Conservation (phyloP, 2,113 vertebrate species). For the Caranx melampygus region DNA sequence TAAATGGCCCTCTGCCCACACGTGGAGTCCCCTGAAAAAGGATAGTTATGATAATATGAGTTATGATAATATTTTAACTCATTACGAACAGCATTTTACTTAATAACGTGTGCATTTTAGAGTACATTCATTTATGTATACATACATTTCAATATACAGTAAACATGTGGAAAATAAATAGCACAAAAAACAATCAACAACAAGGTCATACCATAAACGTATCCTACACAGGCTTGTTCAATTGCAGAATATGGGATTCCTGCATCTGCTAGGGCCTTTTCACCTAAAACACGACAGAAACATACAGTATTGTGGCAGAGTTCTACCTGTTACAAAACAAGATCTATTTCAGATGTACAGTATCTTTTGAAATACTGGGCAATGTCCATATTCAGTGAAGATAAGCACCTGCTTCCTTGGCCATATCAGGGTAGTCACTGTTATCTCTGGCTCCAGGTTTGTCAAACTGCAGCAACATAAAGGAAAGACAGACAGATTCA, state of each 20-base stretch:
- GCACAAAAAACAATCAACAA: neutral
- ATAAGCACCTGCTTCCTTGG: constrained; percentile 93
- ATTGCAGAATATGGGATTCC: constrained; percentile 89
- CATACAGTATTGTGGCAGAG: neutral
- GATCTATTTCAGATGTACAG: neutral
- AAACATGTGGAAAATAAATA: neutral
- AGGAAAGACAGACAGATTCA: neutral
- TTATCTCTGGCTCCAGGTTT: constrained; percentile 84
- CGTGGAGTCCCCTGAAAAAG: constrained; percentile 89
- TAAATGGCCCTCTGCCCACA: constrained; percentile 96
- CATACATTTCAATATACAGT: no score
- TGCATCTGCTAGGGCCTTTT: constrained; percentile 92
- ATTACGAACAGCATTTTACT: neutral
- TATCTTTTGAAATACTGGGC: neutral
- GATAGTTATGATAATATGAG: neutral
- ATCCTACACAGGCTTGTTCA: constrained; percentile 94
- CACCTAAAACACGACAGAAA: constrained; percentile 78
- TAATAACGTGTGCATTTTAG: neutral
- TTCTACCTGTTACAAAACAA: neutral
- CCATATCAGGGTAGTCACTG: constrained; percentile 93
- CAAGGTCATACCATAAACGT: constrained; percentile 90
- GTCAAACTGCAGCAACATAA: constrained; percentile 84
- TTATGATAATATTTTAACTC: neutral
- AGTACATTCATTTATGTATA: neutral
- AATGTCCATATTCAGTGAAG: constrained; percentile 1